Base-by-base conservation (phyloP, 2,797 vertebrate species). In the Sibirionetta formosa region DNA sequence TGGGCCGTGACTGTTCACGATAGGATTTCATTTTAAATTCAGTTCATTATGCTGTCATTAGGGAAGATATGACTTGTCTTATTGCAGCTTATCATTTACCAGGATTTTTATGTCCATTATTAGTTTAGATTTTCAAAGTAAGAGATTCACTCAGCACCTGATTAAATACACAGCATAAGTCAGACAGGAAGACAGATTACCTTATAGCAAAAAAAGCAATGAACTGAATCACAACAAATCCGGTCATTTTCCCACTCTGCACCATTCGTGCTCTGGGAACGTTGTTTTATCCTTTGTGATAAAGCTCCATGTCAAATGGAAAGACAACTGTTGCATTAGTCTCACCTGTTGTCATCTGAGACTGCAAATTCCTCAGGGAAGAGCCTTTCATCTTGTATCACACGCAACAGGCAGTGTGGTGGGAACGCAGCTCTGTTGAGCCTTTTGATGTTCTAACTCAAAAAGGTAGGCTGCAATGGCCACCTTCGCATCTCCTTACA, bases 41-140 rank as follows among this genome's bases (percentile, higher is more conserved):
- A 57, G 66, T 82, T 96, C 95, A 94, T 95, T 96, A 93, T 70
- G 66, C 63, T 90, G 77, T 88, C 96, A 88, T 96, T 95, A 94
- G 64, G 81, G 73, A 93, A 90, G 85, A 94, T 88, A 86, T 8
- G 51, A 68, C 80, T 95, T 90, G 66, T 88, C 88, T 93, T 94
- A 82, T 35, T 86, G 48, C 44, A 88, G 88, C 90, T 82, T 84
- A 86, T 71, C 63, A 70, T 82, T 94, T 92, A 88, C 86, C 48
- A 65, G 0, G 0, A 84, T 69, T 93, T 91, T 91, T 88, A 90
- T n/a, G 44, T 35, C 91, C 82, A 84, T 86, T 96, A 96, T 84
- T 96, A 90, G 85, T 88, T 86, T 94, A 70, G 76, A 72, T 91
- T 90, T 91, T 77, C 70, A 27, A 84, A 93, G 69, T 36, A 40